Conservation (phyloP, 2,113 vertebrate species). For the Amia ocellicauda region DNA sequence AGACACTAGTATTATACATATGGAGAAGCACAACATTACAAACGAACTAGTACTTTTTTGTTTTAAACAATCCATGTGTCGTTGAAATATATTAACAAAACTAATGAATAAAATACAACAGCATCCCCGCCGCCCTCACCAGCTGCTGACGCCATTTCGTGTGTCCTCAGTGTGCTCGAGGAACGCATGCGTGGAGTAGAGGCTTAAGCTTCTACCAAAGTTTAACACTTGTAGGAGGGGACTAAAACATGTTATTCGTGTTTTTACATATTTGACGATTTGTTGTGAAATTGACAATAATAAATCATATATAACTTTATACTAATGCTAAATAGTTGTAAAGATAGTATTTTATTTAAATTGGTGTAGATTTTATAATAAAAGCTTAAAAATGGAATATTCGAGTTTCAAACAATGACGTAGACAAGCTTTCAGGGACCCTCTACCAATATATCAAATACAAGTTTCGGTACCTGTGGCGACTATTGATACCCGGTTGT, state of each 20-base stretch:
- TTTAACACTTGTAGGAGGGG: neutral
- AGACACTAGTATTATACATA: too few species aligned
- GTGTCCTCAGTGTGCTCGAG: neutral
- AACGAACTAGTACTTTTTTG: too few species aligned
- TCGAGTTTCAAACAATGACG: too few species aligned
- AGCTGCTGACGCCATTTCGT: conserved; percentile 26
- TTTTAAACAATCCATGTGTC: too few species aligned
- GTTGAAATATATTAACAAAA: neutral
- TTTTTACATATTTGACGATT: neutral
- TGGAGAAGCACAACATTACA: too few species aligned
- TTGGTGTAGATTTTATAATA: neutral
- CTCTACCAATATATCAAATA: too few species aligned
- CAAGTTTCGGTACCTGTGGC: too few species aligned
- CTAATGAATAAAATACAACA: neutral
- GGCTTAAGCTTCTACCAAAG: conserved; percentile 9
- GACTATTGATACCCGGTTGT: too few species aligned
- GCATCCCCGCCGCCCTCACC: conserved; percentile 15
- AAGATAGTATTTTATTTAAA: neutral
- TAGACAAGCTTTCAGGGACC: too few species aligned
- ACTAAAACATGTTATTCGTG: neutral
- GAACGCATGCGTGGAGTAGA: conserved; percentile 17
- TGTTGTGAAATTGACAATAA: neutral
- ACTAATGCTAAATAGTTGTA: neutral
- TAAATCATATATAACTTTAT: neutral
- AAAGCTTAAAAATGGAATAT: neutral